Conservation (phyloP, 2,113 vertebrate species). For the Geothlypis trichas region DNA sequence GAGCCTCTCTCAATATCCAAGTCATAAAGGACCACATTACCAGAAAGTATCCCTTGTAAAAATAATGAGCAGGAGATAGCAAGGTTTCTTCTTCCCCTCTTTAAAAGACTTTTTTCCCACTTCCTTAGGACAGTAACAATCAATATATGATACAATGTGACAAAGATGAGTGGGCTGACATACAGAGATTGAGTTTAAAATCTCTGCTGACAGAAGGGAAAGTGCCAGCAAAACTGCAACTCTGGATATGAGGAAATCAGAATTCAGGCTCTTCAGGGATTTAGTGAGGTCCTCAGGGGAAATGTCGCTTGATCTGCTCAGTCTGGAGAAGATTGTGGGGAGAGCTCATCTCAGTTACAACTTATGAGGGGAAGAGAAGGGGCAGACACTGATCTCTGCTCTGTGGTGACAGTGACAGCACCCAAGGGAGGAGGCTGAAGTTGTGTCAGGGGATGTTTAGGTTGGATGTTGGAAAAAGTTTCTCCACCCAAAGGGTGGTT, state of each 20-base stretch:
- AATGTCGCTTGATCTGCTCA: background rate
- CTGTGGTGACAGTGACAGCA: background rate
- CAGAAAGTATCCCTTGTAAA: background rate
- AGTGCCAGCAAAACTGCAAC: background rate
- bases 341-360: background rate
- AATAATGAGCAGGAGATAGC: background rate
- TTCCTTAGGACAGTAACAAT: background rate
- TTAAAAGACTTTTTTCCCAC: background rate
- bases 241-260: background rate
- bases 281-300: background rate
- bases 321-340: background rate
- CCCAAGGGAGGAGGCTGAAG: background rate
- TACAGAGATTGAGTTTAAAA: background rate
- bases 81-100: background rate
- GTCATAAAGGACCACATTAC: background rate
- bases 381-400: background rate
- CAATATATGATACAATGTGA: background rate
- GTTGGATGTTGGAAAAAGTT: background rate
- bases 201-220: background rate
- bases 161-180: background rate
- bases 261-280: background rate
- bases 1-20: background rate
- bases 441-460: background rate
- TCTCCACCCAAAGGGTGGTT: background rate
- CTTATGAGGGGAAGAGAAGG: background rate